These are phyloP conservation scores for Nothocercus julius DNA, from an alignment of 2,113 vertebrate genomes.

Conservation along the genomic window DNA sequence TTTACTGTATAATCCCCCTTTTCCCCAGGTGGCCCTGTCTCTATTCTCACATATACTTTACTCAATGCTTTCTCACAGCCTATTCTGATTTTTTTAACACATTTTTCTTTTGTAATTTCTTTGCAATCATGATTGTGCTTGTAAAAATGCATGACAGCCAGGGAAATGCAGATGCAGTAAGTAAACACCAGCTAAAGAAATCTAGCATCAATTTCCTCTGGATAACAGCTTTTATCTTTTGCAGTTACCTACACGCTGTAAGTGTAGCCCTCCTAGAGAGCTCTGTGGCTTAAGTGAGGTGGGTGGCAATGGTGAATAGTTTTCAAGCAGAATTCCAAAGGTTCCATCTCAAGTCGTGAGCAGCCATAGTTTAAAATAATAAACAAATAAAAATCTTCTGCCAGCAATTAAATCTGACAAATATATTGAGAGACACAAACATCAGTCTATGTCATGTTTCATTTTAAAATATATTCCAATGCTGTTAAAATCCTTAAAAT, in stretches of 20 bases:
- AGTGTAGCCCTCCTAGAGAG: background rate
- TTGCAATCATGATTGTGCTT: background rate
- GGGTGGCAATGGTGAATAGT: background rate
- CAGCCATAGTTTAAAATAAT: background rate
- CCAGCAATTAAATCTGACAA: background rate
- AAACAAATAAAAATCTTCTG: background rate
- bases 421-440: background rate
- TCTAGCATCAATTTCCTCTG: background rate
- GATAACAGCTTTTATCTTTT: background rate
- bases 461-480: background rate
- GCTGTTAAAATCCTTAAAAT: background rate
- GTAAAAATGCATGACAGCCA: background rate
- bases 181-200: background rate
- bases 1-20: background rate
- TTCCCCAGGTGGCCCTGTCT: background rate
- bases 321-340: background rate
- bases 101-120: no score
- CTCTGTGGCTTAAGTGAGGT: background rate
- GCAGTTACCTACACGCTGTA: background rate
- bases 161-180: background rate
- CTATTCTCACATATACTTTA: background rate
- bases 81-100: background rate
- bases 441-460: background rate
- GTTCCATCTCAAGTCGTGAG: background rate
- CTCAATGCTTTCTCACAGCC: background rate